A percentile compares a stretch with the other conserved stretches of the same genome.
Evolutionary conservation across 1,140 invertebrate genomes (phyloP).

Genomic region (Papilio dardanus): DNA sequence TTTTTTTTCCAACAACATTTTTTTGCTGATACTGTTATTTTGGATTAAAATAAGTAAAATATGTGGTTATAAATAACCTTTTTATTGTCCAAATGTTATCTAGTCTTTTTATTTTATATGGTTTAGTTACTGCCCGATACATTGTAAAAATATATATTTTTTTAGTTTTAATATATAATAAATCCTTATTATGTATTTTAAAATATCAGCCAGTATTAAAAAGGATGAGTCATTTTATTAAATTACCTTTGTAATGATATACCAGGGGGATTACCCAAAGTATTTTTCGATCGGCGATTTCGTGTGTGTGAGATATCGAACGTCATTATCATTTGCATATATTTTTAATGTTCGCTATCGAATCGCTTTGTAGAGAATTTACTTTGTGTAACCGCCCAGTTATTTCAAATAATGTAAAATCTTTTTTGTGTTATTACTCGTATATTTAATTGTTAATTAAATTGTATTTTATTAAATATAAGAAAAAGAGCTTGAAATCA

Average conservation of each 20-base stretch:
- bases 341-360: no score
- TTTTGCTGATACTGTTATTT: no score
- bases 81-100: no score
- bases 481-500: constrained; percentile 13
- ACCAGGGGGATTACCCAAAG: no score
- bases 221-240: neutral
- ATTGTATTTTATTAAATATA: neutral
- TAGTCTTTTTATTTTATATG: neutral
- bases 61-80: no score
- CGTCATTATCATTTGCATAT: no score
- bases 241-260: neutral
- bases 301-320: no score
- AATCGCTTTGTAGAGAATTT: no score
- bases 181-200: neutral
- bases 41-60: no score
- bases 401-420: neutral
- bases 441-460: neutral
- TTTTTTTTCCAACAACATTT: neutral
- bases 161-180: neutral
- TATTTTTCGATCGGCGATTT: no score
- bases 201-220: neutral
- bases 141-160: neutral
- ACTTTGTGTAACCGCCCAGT: neutral
- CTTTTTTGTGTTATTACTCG: neutral
- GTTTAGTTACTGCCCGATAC: neutral